Base-by-base conservation (phyloP, 2,888 invertebrate species). In the Trachelus troglodyta region DNA sequence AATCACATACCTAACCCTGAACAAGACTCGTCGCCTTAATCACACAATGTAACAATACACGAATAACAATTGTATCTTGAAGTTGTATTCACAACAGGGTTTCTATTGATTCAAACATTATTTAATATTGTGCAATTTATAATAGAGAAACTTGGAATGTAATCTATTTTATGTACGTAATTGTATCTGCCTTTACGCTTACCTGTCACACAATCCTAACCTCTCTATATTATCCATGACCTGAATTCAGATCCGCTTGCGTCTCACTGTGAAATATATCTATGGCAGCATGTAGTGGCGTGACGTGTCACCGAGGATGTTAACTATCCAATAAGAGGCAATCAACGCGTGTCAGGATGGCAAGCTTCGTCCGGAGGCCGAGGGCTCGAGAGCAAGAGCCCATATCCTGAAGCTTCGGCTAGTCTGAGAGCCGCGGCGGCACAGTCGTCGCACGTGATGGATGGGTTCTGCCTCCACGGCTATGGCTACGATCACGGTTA, bases 251-350 rank as follows among this genome's bases (percentile, higher is more conserved):
- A 56, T 56, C 56, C 56, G 23, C 56, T 23, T 56, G 56, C 23
- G 23, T 56, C 56, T 56, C 23, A 23, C 56, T 56, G 56, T 56
- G 56, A 56, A 83, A 81, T 78, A 79, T 74, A 77, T 79, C 69
- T 77, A 79, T 73, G 75, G 76, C 79, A 79, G 77, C 79, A 74
- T 81, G 75, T 78, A 78, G 76, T 76, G 77, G 77, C 76, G 80
- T 82, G 81, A 81, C 78, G 83, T 84, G 85, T 86, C 84, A 85
- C 80, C 81, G 76, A 75, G 81, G 82, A 85, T 90, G 92, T 92
- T 92, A 92, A 92, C 90, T 90, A 91, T 89, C 92, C 91, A 92
- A 92, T 92, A 92, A 92, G 90, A 92, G 91, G 92, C 92, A 92
- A 93, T 93, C 92, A 92, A 91, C 92, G 92, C 90, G 91, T 92